phyloP scores from a whole-genome alignment of 2,113 vertebrate genomes.

The Triplophysa dalaica region DNA sequence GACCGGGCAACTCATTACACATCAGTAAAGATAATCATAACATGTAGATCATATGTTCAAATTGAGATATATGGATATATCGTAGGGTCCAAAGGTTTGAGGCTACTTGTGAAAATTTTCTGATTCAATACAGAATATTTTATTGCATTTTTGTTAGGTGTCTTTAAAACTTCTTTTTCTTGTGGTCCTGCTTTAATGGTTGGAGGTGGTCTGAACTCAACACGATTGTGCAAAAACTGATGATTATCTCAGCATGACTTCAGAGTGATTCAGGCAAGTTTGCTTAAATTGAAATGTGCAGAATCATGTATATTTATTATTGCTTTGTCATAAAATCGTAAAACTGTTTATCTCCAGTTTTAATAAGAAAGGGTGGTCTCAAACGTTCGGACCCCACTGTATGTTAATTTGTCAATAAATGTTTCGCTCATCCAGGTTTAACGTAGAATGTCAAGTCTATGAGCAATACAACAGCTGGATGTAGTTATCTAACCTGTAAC shows the following conservation, averaged over 20 bases:
- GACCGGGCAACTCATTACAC: slow-evolving; percentile 26
- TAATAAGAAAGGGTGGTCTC: not conserved
- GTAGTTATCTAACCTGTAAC: slow-evolving; percentile 4
- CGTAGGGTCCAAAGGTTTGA: not conserved
- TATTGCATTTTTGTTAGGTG: no score
- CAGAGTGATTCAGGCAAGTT: no score
- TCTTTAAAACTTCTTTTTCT: no score
- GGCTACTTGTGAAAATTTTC: not conserved
- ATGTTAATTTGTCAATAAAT: not conserved
- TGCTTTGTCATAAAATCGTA: no score
- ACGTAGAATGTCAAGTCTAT: not conserved
- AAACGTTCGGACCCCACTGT: not conserved
- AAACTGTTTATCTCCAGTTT: no score
- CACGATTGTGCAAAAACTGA: no score
- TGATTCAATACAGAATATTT: no score
- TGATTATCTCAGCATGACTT: no score
- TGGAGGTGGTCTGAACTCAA: no score
- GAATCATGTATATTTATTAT: no score
- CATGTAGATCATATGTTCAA: not conserved
- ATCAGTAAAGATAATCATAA: slow-evolving; percentile 17
- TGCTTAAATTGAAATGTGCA: no score
- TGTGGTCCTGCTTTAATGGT: no score
- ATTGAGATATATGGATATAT: not conserved
- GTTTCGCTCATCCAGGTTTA: not conserved
- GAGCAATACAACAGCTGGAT: not conserved